phyloP scores from a whole-genome alignment of 2,888 invertebrate species.

The Chorisops tibialis region DNA sequence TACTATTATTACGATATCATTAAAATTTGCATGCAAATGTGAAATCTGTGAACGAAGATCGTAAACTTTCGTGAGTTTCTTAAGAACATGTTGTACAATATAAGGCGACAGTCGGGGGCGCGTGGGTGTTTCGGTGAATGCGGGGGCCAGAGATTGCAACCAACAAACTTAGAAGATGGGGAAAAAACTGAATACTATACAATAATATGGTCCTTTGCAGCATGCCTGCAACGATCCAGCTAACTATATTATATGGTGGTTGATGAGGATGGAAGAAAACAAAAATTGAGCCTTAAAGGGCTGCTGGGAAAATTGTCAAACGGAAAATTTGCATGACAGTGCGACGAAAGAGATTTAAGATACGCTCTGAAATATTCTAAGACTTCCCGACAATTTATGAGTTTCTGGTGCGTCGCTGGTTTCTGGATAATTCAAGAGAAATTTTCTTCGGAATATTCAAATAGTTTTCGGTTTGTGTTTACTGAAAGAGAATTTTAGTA shows the following conservation, averaged over 20 bases:
- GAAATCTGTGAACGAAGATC: conserved; percentile 32
- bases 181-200: conserved; percentile 2
- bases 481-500: too few relatives aligned
- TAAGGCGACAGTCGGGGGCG: background rate
- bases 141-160: conserved; percentile 16
- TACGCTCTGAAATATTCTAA: conserved; percentile 8
- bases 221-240: conserved; percentile 7
- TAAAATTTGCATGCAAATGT: conserved; percentile 34
- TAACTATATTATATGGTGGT: conserved; percentile 18
- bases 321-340: conserved; percentile 32
- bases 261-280: background rate
- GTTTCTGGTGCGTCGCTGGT: background rate
- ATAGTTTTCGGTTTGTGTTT: too few relatives aligned
- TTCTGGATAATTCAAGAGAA: too few relatives aligned
- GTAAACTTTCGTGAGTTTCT: conserved; percentile 29
- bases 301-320: conserved; percentile 23
- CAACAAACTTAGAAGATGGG: conserved; percentile 21
- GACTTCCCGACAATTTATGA: conserved; percentile 13
- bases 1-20: conserved; percentile 33
- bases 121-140: too few relatives aligned
- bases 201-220: background rate
- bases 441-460: too few relatives aligned
- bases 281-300: background rate
- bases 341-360: conserved; percentile 30
- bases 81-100: conserved; percentile 15